These are phyloP conservation scores for Dugesia japonica DNA, from an alignment of 2,888 invertebrate genomes.

Conservation along the genomic window DNA sequence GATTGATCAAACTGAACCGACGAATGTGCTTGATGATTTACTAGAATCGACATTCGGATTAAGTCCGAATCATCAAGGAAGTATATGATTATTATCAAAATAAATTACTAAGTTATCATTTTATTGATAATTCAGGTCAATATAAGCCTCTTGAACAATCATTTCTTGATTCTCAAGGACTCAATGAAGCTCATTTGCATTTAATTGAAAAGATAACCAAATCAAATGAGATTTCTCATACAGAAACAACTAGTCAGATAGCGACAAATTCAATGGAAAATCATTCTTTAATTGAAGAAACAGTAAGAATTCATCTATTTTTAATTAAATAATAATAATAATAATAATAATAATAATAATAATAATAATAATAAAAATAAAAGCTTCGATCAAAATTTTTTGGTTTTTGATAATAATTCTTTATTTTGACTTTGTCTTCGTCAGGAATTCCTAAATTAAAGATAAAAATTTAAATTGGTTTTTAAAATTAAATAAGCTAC, in stretches of 20 bases:
- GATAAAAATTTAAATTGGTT: no score
- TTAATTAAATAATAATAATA: no score
- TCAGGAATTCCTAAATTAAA: no score
- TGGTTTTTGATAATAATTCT: no score
- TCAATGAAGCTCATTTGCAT: background rate
- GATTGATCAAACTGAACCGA: background rate
- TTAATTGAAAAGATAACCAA: background rate
- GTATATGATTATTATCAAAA: background rate
- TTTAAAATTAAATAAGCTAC: no score
- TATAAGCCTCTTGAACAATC: background rate
- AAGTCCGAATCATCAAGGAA: background rate
- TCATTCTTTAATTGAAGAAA: background rate
- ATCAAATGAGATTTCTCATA: background rate
- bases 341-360: no score
- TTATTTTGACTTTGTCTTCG: no score
- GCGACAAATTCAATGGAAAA: background rate
- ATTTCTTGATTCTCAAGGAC: background rate
- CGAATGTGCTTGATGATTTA: background rate
- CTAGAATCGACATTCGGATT: background rate
- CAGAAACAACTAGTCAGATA: background rate
- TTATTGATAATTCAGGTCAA: background rate
- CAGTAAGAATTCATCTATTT: background rate
- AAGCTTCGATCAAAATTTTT: no score
- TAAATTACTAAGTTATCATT: background rate
- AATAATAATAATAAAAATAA: no score